Base-by-base conservation (phyloP, 2,888 invertebrate genomes). In the Parnassius glacialis region DNA sequence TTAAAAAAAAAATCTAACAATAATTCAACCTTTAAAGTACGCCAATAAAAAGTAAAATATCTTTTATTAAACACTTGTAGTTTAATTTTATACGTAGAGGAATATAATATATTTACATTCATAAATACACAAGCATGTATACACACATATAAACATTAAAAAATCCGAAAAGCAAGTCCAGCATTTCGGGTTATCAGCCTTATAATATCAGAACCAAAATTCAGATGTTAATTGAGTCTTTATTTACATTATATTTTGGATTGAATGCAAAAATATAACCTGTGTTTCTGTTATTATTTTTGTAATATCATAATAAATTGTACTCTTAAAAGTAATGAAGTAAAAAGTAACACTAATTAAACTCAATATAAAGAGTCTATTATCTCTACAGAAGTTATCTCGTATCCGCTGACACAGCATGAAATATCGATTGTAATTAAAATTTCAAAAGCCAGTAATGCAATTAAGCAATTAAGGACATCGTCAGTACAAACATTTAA, bases 371-470 rank as follows among this genome's bases (percentile, higher is more conserved):
- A 34, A 44, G n/a, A 34, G 57, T 34, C 48, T 52, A 56, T 61
- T 53, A 57, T 57, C 48, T 25, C 16, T 44, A 48, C n/a, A 54
- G 45, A 55, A 41, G 20, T 12, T 42, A 51, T 16, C 50, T 9
- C 48, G 43, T 45, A 56, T 57, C 34, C 74, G 75, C 74, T 74
- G 69, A 71, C 71, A 72, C 71, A 78, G 75, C 76, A 74, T 75
- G 70, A 70, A 78, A 78, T 78, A 79, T 78, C 74, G 74, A 73
- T 74, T 78, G 76, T 74, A 79, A 80, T 81, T 81, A 79, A 81
- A 79, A 80, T 79, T 75, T 81, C 72, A 75, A 70, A 71, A 65
- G 73, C 64, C 63, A 72, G 68, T 69, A 76, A 79, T 79, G 72
- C 73, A 78, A 75, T 78, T 75, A 78, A 71, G 78, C 74, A 79